Percentiles rank a stretch among this genome's conserved stretches.
Evolutionary conservation across 2,888 invertebrate genomes (phyloP).

Genomic region (Chrysolina haemoptera): DNA sequence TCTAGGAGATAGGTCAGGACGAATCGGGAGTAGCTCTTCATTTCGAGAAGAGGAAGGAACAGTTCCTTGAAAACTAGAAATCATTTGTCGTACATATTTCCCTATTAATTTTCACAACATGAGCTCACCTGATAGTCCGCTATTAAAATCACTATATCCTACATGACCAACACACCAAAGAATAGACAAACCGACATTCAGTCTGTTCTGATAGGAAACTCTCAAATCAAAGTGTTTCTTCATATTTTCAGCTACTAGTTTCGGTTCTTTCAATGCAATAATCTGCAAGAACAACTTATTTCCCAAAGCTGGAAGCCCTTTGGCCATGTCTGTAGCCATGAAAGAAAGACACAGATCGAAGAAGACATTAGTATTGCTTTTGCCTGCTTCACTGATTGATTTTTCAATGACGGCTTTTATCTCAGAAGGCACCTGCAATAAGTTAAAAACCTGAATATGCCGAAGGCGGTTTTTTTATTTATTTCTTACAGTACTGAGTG

Average conservation of each 20-base stretch:
- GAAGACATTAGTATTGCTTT: constrained; percentile 77
- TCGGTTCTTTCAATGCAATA: constrained; percentile 78
- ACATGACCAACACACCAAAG: constrained; percentile 86
- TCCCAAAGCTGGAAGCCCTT: constrained; percentile 78
- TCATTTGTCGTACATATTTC: no score
- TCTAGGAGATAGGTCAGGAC: constrained; percentile 76
- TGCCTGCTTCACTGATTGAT: constrained; percentile 75
- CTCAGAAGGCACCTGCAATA: constrained; percentile 61
- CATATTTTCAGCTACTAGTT: constrained; percentile 75
- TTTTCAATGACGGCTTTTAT: constrained; percentile 69
- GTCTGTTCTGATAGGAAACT: constrained; percentile 85
- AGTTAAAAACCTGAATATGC: constrained; percentile 45
- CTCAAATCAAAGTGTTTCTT: constrained; percentile 77
- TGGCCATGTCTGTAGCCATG: constrained; percentile 82
- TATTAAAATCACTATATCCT: constrained; percentile 76
- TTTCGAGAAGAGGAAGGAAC: constrained; percentile 80
- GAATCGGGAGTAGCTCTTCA: constrained; percentile 80
- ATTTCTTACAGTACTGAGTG: constrained; percentile 69
- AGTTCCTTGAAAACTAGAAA: constrained; percentile 81
- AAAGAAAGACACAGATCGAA: constrained; percentile 80
- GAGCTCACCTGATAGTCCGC: constrained; percentile 77
- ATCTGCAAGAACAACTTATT: constrained; percentile 82
- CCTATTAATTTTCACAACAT: neutral
- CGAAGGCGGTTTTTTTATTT: constrained; percentile 62
- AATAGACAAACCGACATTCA: constrained; percentile 80